Evolutionary conservation across 2,888 invertebrate species (phyloP).

Genomic region (Unio pictorum): DNA sequence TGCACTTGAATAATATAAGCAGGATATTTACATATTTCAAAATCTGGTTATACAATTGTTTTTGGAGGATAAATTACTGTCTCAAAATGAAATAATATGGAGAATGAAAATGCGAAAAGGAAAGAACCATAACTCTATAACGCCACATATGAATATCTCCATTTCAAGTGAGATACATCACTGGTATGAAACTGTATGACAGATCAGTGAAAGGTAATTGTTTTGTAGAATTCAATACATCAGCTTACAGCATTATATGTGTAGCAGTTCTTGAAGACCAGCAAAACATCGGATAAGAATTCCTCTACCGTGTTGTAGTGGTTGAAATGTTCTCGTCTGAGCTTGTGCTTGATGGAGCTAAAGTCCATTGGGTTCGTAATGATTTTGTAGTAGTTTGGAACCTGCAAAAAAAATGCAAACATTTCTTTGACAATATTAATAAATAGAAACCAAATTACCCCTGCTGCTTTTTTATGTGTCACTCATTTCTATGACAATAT

Average conservation of each 20-base stretch:
- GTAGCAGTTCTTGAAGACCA: conserved; percentile 91
- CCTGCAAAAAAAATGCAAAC: conserved; percentile 73
- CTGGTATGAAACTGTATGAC: no score
- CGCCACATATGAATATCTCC: no score
- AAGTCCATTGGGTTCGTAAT: conserved; percentile 88
- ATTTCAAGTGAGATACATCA: no score
- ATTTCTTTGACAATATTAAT: conserved; percentile 5
- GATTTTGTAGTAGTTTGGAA: conserved; percentile 80
- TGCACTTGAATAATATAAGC: no score
- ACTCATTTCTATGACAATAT: conserved; percentile 3
- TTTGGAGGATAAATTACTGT: no score
- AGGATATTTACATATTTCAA: no score
- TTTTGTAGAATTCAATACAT: neutral
- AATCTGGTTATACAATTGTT: no score
- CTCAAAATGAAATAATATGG: no score
- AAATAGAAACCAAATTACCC: conserved; percentile 10
- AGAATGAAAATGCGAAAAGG: no score
- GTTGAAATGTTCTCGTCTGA: conserved; percentile 81
- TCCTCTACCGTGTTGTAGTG: conserved; percentile 83
- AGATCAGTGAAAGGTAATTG: neutral
- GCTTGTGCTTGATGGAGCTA: conserved; percentile 85
- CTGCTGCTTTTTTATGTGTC: no score
- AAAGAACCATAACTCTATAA: no score
- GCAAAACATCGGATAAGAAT: conserved; percentile 85
- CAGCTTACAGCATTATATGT: conserved; percentile 84